phyloP scores from a whole-genome alignment of 2,888 invertebrate genomes.

The Toxonevra muliebris region DNA sequence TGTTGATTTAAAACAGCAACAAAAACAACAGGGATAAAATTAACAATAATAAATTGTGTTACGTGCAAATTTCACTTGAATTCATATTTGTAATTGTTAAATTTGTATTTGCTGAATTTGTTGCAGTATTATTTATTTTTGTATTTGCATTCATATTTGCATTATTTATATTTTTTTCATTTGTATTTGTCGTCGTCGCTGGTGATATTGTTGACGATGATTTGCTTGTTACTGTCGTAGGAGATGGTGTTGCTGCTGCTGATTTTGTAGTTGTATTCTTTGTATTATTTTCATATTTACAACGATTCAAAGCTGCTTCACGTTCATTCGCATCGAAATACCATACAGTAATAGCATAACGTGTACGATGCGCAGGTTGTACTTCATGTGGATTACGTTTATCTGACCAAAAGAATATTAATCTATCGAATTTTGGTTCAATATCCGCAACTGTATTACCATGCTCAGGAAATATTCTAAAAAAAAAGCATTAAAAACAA shows the following conservation, averaged over 20 bases:
- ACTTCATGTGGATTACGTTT: constrained; percentile 97
- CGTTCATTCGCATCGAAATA: constrained; percentile 88
- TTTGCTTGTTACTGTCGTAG: constrained; percentile 42
- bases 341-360: constrained; percentile 93
- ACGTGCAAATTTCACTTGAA: constrained; percentile 58
- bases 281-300: constrained; percentile 40
- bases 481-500: constrained; percentile 38
- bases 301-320: constrained; percentile 71
- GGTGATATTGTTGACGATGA: constrained; percentile 26
- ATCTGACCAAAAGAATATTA: constrained; percentile 98
- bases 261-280: neutral
- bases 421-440: constrained; percentile 90
- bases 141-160: constrained; percentile 38
- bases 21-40: constrained; percentile 4
- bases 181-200: constrained; percentile 23
- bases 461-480: constrained; percentile 88
- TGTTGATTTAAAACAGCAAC: constrained; percentile 28
- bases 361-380: constrained; percentile 86
- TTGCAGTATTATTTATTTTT: constrained; percentile 32
- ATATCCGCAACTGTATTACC: constrained; percentile 87
- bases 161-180: constrained; percentile 30
- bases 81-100: constrained; percentile 50
- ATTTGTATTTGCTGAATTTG: constrained; percentile 25
- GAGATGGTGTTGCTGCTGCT: constrained; percentile 4
- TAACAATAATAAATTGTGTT: constrained; percentile 41